phyloP scores from a whole-genome alignment of 2,888 invertebrate species.

The Nephrocerus scutellatus region DNA sequence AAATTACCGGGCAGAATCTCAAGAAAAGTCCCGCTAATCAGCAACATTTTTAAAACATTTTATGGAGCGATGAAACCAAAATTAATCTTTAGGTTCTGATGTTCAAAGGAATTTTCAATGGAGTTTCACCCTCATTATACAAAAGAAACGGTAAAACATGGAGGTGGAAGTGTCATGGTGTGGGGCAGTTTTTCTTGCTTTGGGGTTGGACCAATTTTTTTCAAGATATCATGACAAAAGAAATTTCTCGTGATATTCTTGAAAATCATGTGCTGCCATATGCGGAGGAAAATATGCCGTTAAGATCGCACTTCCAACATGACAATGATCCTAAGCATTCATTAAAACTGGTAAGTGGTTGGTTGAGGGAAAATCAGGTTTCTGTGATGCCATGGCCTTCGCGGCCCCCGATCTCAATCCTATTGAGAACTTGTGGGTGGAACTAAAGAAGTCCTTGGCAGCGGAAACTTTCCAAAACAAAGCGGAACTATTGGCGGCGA shows the following conservation, averaged over 20 bases:
- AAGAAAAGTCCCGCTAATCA: too few relatives aligned
- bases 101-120: too few relatives aligned
- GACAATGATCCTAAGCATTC: slow-evolving; percentile 22
- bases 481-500: too few relatives aligned
- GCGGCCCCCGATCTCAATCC: slow-evolving; percentile 20
- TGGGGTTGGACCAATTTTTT: slow-evolving; percentile 22
- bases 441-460: too few relatives aligned
- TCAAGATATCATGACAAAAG: slow-evolving; percentile 19
- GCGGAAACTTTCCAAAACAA: too few relatives aligned
- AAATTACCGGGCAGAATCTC: too few relatives aligned
- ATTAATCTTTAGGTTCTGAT: too few relatives aligned
- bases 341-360: slow-evolving; percentile 14
- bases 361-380: slow-evolving; percentile 15
- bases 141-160: slow-evolving; percentile 20
- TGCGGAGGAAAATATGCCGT: slow-evolving; percentile 18
- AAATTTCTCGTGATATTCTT: slow-evolving; percentile 19
- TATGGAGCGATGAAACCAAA: too few relatives aligned
- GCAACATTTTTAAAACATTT: too few relatives aligned
- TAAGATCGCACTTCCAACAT: slow-evolving; percentile 21
- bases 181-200: slow-evolving; percentile 20
- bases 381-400: slow-evolving; percentile 18
- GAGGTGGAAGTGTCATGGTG: slow-evolving; percentile 20
- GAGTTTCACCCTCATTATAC: slow-evolving; percentile 16
- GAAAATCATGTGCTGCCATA: slow-evolving; percentile 20
- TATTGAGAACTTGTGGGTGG: slow-evolving; percentile 21